These are phyloP conservation scores for Hepsetus odoe DNA, from an alignment of 2,113 vertebrate species.

Conservation along the genomic window DNA sequence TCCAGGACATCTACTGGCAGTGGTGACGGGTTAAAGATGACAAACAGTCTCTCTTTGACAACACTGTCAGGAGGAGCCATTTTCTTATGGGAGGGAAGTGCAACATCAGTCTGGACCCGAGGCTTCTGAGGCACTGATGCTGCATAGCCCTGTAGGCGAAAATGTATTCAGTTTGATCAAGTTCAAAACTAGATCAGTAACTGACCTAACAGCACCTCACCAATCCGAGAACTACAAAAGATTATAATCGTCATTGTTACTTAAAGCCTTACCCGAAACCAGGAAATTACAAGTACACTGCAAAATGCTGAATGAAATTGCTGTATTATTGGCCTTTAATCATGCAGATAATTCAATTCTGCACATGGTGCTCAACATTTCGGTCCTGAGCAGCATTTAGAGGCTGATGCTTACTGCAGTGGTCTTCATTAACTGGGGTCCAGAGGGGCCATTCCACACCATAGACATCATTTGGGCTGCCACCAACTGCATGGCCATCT, in stretches of 20 bases:
- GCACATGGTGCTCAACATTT: background rate
- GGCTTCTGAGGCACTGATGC: conserved; percentile 67
- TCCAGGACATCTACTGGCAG: conserved; percentile 89
- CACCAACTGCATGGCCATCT: conserved; percentile 95
- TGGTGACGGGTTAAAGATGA: conserved; percentile 91
- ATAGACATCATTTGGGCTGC: conserved; percentile 89
- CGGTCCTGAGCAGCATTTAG: conserved; percentile 21
- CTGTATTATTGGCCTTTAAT: too few relatives aligned
- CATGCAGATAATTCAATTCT: background rate
- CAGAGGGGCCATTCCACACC: conserved; percentile 76
- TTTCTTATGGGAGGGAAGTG: conserved; percentile 86
- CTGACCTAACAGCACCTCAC: background rate
- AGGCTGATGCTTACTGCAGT: conserved; percentile 72
- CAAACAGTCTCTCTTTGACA: conserved; percentile 91
- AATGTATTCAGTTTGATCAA: background rate
- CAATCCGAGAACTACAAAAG: background rate
- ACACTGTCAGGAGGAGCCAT: conserved; percentile 83
- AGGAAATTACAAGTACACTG: too few relatives aligned
- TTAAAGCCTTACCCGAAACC: too few relatives aligned
- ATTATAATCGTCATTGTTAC: too few relatives aligned
- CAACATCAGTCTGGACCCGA: conserved; percentile 88
- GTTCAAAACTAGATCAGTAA: background rate
- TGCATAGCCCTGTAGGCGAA: conserved; percentile 59
- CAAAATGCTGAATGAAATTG: too few relatives aligned
- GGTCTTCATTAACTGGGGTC: conserved; percentile 78